These are phyloP conservation scores for Coranthus polyacanthus DNA, from an alignment of 2,797 vertebrate species.

Conservation along the genomic window DNA sequence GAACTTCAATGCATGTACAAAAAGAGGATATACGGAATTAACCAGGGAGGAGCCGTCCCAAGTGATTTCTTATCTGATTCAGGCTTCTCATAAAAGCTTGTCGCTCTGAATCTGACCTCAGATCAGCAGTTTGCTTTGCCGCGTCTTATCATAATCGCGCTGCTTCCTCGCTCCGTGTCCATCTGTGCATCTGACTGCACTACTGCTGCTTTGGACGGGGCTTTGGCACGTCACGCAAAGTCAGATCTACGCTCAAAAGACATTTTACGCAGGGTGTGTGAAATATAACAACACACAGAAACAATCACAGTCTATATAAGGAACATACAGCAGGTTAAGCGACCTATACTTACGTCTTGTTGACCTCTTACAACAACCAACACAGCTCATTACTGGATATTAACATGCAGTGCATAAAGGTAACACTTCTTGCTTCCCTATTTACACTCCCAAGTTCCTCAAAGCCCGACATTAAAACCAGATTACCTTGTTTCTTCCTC, in stretches of 20 bases:
- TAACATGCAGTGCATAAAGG: slow-evolving; percentile 33
- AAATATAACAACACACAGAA: no score
- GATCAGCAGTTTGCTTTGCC: slow-evolving; percentile 74
- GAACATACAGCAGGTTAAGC: neutral
- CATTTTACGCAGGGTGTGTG: neutral
- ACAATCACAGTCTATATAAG: neutral
- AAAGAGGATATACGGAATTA: slow-evolving; percentile 40
- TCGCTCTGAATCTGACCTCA: slow-evolving; percentile 54
- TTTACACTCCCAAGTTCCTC: slow-evolving; percentile 57
- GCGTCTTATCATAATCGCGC: slow-evolving; percentile 74
- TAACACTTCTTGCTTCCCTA: slow-evolving; percentile 51
- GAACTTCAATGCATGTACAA: slow-evolving; percentile 49
- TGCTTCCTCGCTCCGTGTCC: slow-evolving; percentile 59
- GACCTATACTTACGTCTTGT: slow-evolving; percentile 1
- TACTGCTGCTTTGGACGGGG: no score
- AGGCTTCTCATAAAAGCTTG: slow-evolving; percentile 29
- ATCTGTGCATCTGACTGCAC: slow-evolving; percentile 21
- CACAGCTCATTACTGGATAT: slow-evolving; percentile 5
- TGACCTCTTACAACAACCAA: slow-evolving; percentile 3
- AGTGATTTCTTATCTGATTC: slow-evolving; percentile 65
- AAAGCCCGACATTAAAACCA: slow-evolving; percentile 30
- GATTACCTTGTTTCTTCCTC: slow-evolving; percentile 88
- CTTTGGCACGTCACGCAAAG: slow-evolving; percentile 30
- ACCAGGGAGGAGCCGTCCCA: slow-evolving; percentile 33
- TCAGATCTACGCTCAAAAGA: slow-evolving; percentile 18